A percentile compares a stretch with the other conserved stretches of the same genome.
Conservation (phyloP, 1,140 invertebrate species). For the Drosophila burlai region DNA sequence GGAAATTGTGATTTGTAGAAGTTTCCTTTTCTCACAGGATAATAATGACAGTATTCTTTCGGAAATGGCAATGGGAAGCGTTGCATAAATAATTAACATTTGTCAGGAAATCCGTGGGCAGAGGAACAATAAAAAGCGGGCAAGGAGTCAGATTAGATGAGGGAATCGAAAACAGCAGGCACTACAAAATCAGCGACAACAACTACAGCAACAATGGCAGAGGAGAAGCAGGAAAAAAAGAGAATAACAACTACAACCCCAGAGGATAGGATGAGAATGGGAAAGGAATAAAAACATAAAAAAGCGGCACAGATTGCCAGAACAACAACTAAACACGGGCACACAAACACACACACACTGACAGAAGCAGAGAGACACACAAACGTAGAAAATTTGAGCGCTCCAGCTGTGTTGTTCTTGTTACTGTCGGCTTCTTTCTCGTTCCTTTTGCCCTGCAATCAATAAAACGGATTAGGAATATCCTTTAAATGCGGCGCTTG, state of each 20-base stretch:
- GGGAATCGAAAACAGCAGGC: constrained; percentile 39
- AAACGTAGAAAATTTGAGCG: constrained; percentile 24
- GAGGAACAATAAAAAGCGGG: constrained; percentile 28
- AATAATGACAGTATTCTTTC: neutral
- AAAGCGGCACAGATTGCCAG: constrained; percentile 73
- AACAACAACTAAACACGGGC: constrained; percentile 64
- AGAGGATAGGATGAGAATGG: constrained; percentile 42
- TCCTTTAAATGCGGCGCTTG: constrained; percentile 78
- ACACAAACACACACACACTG: constrained; percentile 11
- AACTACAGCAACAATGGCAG: constrained; percentile 30
- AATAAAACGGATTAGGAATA: constrained; percentile 83
- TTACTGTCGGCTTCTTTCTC: constrained; percentile 7
- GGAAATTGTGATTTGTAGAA: too few relatives aligned
- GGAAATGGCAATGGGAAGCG: constrained; percentile 12
- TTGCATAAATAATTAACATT: constrained; percentile 51
- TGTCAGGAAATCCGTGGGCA: constrained; percentile 38
- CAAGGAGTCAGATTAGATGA: constrained; percentile 40
- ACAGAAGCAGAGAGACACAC: constrained; percentile 19
- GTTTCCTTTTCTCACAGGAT: neutral
- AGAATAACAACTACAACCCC: constrained; percentile 62
- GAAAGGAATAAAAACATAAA: constrained; percentile 68
- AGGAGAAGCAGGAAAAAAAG: constrained; percentile 12
- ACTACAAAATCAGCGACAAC: constrained; percentile 31
- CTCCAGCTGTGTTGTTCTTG: constrained; percentile 54
- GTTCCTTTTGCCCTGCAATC: constrained; percentile 61